Conservation (phyloP, 2,888 invertebrate species). For the Caradrina clavipalpis region DNA sequence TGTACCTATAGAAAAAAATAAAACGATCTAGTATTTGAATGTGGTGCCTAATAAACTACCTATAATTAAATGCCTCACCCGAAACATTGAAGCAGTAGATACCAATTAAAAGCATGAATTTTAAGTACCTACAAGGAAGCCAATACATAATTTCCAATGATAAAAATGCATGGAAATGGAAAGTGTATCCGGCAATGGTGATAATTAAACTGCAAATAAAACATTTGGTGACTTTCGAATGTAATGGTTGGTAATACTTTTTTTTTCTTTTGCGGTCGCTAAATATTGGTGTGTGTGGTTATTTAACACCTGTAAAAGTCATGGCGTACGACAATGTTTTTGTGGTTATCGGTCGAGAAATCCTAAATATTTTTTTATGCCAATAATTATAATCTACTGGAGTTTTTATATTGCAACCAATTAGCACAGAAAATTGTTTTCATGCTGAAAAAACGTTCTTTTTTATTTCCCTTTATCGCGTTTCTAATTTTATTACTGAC, state of each 20-base stretch:
- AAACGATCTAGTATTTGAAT: background rate
- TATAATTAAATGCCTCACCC: conserved; percentile 15
- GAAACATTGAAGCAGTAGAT: conserved; percentile 25
- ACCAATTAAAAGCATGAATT: conserved; percentile 11
- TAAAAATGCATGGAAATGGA: conserved; percentile 75
- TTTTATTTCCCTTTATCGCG: background rate
- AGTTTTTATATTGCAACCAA: conserved; percentile 13
- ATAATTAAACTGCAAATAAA: conserved; percentile 79
- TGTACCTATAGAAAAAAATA: no score
- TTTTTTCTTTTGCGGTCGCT: conserved; percentile 52
- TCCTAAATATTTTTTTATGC: conserved; percentile 10
- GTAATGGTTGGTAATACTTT: conserved; percentile 69
- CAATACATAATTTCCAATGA: conserved; percentile 50
- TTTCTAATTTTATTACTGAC: background rate
- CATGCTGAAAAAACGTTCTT: background rate
- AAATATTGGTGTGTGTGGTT: conserved; percentile 34
- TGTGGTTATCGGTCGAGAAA: background rate
- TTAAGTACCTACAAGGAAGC: conserved; percentile 20
- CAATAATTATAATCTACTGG: background rate
- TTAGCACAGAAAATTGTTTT: conserved; percentile 9
- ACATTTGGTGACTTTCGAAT: conserved; percentile 79
- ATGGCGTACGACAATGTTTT: conserved; percentile 12
- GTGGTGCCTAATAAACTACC: conserved; percentile 1
- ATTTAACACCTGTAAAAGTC: conserved; percentile 51
- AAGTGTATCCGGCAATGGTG: conserved; percentile 79